Evolutionary conservation across 2,888 invertebrate species (phyloP).

Genomic region (Malthinus flaveolus): DNA sequence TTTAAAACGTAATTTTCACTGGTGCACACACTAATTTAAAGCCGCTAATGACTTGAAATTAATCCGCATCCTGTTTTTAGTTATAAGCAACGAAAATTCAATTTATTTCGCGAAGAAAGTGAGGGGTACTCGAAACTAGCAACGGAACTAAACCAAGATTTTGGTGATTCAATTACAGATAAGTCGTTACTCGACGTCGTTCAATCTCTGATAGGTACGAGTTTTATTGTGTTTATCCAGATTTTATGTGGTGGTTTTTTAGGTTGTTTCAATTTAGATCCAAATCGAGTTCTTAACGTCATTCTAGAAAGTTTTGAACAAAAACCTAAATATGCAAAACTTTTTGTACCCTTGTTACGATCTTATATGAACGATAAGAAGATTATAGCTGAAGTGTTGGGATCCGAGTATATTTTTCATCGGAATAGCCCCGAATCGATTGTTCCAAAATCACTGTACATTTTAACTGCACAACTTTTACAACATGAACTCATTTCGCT

Average conservation of each 20-base stretch:
- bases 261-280: constrained; percentile 99
- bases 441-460: constrained; percentile 84
- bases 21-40: constrained; percentile 18
- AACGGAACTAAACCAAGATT: constrained; percentile 88
- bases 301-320: constrained; percentile 96
- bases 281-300: constrained; percentile 94
- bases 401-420: constrained; percentile 82
- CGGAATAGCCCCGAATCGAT: constrained; percentile 66
- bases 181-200: constrained; percentile 82
- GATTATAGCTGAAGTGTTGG: constrained; percentile 91
- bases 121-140: constrained; percentile 98
- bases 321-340: constrained; percentile 72
- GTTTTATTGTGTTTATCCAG: neutral
- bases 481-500: constrained; percentile 85
- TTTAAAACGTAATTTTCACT: constrained; percentile 34
- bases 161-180: constrained; percentile 65
- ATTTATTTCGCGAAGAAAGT: constrained; percentile 97
- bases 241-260: constrained; percentile 39
- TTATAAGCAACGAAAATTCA: constrained; percentile 99
- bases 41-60: neutral
- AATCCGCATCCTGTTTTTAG: constrained; percentile 61
- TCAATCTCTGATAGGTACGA: constrained; percentile 87
- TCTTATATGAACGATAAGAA: constrained; percentile 87
- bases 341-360: constrained; percentile 85
- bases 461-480: constrained; percentile 85